Base-by-base conservation (phyloP, 2,113 vertebrate species). In the Psettodes erumei region DNA sequence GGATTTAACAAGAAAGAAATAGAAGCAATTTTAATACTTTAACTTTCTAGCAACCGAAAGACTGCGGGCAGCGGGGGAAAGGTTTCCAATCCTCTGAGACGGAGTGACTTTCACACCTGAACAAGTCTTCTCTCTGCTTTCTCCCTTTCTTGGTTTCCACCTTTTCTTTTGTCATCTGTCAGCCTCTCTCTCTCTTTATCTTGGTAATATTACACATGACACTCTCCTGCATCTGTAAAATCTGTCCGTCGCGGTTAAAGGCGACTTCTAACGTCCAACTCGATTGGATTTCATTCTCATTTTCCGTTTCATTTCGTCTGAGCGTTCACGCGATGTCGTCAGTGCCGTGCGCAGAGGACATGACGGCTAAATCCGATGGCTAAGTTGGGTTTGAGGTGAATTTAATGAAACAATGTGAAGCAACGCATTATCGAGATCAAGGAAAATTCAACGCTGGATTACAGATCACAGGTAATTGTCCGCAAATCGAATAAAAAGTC, bases 91-190 rank as follows among this genome's bases (percentile, higher is more conserved):
- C 60, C 55, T 27, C 12, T 19, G 37, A 54, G 45, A 69, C 30
- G 66, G 38, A 42, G 48, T 54, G 42, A 51, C 40, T 55, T 19
- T 53, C 43, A 25, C 42, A 71, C 28, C 66, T 79, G 70, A 71
- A 38, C 48, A 67, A 47, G 10, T 40, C 48, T 40, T 33, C 13
- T n/a, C 19, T 61, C 8, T 43, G 19, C 42, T 48, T 13, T 62
- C n/a, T 47, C n/a, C 21, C 43, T 65, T 79, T 21, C 9, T 19
- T 23, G 32, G 16, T 40, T 60, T 40, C 21, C 13, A 54, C 13
- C 18, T 40, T n/a, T n/a, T n/a, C 28, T 35, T 25, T 15, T 60
- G 16, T 30, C 35, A 53, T 1, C 13, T 28, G 3, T 55, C 38
- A 32, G 27, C 27, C 32, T 58, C 37, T 53, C 16, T 43, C n/a